Base-by-base conservation (phyloP, 2,113 vertebrate genomes). In the Microtus ochrogaster region DNA sequence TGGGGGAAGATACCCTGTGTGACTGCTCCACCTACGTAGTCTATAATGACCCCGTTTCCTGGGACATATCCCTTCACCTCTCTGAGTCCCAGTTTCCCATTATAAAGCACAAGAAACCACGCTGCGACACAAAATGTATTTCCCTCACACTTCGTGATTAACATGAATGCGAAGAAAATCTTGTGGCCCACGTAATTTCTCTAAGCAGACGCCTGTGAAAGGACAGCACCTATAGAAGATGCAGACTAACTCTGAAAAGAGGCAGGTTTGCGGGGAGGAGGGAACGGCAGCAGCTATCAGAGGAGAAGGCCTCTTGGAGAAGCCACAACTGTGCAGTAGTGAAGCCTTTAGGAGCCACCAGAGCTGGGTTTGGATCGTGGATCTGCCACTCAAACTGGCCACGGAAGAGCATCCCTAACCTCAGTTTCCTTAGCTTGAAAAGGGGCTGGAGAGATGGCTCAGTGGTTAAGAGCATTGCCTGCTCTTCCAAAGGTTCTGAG, bases 341-440 rank as follows among this genome's bases (percentile, higher is more conserved):
- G 77, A 89, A 12, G 78, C 21, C 65, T 89, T 63, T 49, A 14
- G 74, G 79, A 66, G 93, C 19, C 28, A 41, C 87, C 8, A 21
- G 65, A 91, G 52, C 58, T 39, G 28, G 70, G 72, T 66, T 89
- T 49, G 24, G 58, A 72, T 49, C 21, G 66, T 11, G 14, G 3
- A 72, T 72, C 72, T 44, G n/a, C 22, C 21, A 90, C 89, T 76
- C 79, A 90, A 41, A 39, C 74, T 28, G 49, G 58, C 17, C 2
- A 0, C 5, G 11, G 47, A 78, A 47, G 19, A 68, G 2, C 55
- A 52, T 83, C 49, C 28, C 61, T 22, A 3, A 33, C 86, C 91
- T 95, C 68, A 3, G 28, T 22, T 68, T 95, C 87, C 79, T 76
- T 61, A 52, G 89, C 70, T 55, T 16, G 79, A n/a, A 63, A n/a